Evolutionary conservation across 2,888 invertebrate genomes (phyloP).

Genomic region (Alentia gelatinosa): DNA sequence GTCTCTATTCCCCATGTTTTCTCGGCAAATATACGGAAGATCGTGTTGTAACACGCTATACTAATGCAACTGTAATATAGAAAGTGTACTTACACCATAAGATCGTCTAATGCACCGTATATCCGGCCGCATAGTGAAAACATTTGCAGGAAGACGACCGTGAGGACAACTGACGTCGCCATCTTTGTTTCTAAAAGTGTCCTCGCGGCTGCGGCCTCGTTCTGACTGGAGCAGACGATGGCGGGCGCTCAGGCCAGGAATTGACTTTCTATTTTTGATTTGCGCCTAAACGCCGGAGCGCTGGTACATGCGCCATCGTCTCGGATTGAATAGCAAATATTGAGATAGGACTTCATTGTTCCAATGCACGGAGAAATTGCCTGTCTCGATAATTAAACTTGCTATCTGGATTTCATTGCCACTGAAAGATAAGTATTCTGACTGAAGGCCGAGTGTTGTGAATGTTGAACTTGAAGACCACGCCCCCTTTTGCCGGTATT

Average conservation of each 20-base stretch:
- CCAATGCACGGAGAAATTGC: too few species aligned
- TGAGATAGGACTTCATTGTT: too few species aligned
- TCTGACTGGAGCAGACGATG: constrained; percentile 3
- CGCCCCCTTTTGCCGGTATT: too few species aligned
- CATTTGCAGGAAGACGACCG: neutral
- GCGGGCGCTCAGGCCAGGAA: neutral
- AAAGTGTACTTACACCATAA: neutral
- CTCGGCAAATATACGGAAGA: neutral
- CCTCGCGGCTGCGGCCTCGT: neutral
- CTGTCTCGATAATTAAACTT: too few species aligned
- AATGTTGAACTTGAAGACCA: too few species aligned
- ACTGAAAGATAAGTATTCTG: too few species aligned
- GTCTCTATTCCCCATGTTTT: neutral
- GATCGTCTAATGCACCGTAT: neutral
- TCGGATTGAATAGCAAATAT: too few species aligned
- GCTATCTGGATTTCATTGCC: too few species aligned
- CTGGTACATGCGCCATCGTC: too few species aligned
- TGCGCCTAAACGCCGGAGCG: neutral
- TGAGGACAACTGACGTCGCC: neutral
- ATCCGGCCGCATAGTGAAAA: constrained; percentile 1
- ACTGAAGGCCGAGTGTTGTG: too few species aligned
- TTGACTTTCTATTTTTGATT: neutral
- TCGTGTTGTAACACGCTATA: neutral
- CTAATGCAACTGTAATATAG: neutral
- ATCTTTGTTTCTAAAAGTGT: constrained; percentile 15